A percentile compares a stretch with the other conserved stretches of the same genome.
phyloP scores from a whole-genome alignment of 1,140 invertebrate species.

The Tachypleus tridentatus region DNA sequence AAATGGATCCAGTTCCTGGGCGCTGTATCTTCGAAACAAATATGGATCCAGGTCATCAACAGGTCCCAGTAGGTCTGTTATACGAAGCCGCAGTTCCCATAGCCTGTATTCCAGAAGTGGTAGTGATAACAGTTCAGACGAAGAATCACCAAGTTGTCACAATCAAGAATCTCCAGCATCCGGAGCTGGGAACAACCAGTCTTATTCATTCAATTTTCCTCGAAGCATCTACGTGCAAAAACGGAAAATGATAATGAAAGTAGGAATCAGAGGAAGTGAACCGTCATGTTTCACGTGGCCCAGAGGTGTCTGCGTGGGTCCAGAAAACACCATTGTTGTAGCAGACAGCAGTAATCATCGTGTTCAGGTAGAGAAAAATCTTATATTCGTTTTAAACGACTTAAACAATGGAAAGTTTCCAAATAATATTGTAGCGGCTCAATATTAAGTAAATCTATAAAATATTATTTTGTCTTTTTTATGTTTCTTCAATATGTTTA shows the following conservation, averaged over 20 bases:
- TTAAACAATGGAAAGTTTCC: too few relatives aligned
- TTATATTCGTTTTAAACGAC: too few relatives aligned
- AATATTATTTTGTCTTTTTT: too few relatives aligned
- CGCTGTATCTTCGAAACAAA: slow-evolving; percentile 82
- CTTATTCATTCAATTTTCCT: slow-evolving; percentile 19
- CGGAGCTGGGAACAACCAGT: not conserved
- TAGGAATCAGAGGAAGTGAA: slow-evolving; percentile 93
- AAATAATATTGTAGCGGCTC: too few relatives aligned
- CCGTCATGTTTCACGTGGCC: slow-evolving; percentile 95
- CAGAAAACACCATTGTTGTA: slow-evolving; percentile 86
- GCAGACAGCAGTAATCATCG: slow-evolving; percentile 93
- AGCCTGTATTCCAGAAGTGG: slow-evolving; percentile 44
- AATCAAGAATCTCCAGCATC: slow-evolving; percentile 31
- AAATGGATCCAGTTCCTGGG: slow-evolving; percentile 55
- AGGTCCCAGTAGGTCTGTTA: not conserved
- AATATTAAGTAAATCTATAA: too few relatives aligned
- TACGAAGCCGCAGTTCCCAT: slow-evolving; percentile 16
- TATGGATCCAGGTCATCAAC: slow-evolving; percentile 53
- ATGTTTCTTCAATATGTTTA: too few relatives aligned
- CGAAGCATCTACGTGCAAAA: slow-evolving; percentile 40
- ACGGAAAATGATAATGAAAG: slow-evolving; percentile 78
- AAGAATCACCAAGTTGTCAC: slow-evolving; percentile 49
- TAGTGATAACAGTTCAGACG: slow-evolving; percentile 28
- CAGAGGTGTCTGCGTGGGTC: slow-evolving; percentile 83
- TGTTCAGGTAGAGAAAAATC: slow-evolving; percentile 46